Conservation (phyloP, 2,113 vertebrate species). For the Mastomys natalensis region DNA sequence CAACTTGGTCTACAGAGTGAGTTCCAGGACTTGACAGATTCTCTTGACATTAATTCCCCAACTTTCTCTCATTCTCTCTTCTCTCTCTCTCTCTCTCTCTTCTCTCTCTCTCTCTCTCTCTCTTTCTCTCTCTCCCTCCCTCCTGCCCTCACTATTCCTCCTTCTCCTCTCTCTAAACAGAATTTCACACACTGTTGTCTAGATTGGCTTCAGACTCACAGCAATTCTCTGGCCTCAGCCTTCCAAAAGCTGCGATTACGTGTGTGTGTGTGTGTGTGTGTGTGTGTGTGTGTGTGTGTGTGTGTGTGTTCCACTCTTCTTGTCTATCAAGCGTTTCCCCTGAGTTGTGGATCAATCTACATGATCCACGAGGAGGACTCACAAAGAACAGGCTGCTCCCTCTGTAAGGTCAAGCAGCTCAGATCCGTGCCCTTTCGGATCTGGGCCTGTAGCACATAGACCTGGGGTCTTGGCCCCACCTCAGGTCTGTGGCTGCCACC, state of each 20-base stretch:
- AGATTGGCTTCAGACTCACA: neutral
- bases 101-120: no score
- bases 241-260: neutral
- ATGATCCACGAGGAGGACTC: neutral
- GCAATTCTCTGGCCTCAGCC: neutral
- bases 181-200: neutral
- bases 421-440: neutral
- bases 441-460: no score
- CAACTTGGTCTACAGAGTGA: neutral
- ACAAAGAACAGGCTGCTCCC: neutral
- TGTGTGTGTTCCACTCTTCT: no score
- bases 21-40: neutral
- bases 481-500: neutral
- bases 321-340: neutral
- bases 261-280: no score
- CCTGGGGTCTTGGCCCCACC: neutral
- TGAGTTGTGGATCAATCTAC: neutral
- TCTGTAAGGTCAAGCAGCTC: neutral
- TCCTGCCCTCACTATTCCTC: accelerated
- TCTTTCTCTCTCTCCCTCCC: neutral
- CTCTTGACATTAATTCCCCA: no score
- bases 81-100: no score
- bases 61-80: no score
- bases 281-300: no score
- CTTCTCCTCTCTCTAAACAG: neutral